Evolutionary conservation across 2,888 invertebrate species (phyloP), one percentile per base, ranked within the genome.

Genomic region (Coleophora deauratella): DNA sequence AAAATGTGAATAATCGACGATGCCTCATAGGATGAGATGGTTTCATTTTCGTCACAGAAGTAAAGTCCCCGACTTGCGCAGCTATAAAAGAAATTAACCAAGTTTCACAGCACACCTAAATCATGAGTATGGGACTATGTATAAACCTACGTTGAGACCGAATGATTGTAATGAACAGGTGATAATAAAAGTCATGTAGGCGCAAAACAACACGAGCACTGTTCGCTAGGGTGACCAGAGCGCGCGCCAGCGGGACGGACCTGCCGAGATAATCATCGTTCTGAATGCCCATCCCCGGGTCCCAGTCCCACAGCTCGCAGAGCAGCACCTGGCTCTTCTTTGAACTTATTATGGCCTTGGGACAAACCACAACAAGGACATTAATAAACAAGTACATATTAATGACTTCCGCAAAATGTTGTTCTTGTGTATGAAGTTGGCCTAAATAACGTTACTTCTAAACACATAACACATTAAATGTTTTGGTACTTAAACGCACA

Each of bases 201-300:
- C 53, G 51, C 59, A 57, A 55, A 53, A 63, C 51, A 66, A 62
- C 57, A 63, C 54, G 52, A 52, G 47, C 52, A 54, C 58, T 53
- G 63, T 52, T 60, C 59, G 62, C 59, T 63, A 59, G 43, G 52
- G 53, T 56, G 57, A 54, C 50, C 54, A 63, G 53, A 55, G 52
- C 49, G 46, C 54, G 55, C 55, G 55, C 54, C 60, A 28, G 12
- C 13, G 27, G 14, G 64, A 80, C 88, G 88, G 88, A 94, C 94
- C 93, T 94, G 89, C 94, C 94, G 81, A 94, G 90, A 78, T 88
- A 90, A 89, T 94, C 94, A 88, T 94, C 93, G 84, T 90, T 90
- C 76, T 90, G 89, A 66, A 91, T 89, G 73, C 93, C 93, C 86
- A 93, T 89, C 62, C 90, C 91, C 61, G 92, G 90, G 88, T 94